Conservation (phyloP, 2,797 vertebrate genomes). For the Macroramphosus scolopax region DNA sequence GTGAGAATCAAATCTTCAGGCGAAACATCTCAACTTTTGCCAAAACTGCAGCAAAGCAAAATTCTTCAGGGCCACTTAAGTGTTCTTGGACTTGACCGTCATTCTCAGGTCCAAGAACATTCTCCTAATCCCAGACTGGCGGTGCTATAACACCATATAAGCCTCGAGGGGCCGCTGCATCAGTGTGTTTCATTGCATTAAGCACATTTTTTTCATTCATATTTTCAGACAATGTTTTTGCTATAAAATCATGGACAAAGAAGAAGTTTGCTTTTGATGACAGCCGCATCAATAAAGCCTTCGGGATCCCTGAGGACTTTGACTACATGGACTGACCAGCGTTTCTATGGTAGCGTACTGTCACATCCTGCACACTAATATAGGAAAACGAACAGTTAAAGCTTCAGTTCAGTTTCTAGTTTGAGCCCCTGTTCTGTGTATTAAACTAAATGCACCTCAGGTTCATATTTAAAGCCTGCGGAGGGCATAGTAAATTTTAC, state of each 20-base stretch:
- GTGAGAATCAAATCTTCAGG: constrained; percentile 7
- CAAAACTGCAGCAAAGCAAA: background rate
- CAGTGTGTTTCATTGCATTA: background rate
- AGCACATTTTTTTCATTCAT: constrained; percentile 8
- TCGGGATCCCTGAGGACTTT: constrained; percentile 97
- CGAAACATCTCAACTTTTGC: constrained; percentile 13
- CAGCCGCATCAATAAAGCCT: constrained; percentile 89
- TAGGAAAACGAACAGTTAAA: background rate
- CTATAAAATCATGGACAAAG: constrained; percentile 98
- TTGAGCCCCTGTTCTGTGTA: constrained; percentile 17
- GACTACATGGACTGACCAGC: constrained; percentile 90
- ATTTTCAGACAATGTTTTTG: constrained; percentile 90
- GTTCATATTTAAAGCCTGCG: background rate
- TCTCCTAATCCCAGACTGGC: constrained; percentile 6
- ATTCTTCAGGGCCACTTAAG: background rate
- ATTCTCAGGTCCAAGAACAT: constrained; percentile 5
- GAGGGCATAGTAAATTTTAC: constrained; percentile 4
- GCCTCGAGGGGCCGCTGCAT: background rate
- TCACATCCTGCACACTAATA: background rate
- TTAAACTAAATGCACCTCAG: constrained; percentile 14
- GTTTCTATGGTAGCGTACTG: background rate
- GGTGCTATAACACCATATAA: constrained; percentile 1
- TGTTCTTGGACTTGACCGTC: constrained; percentile 6
- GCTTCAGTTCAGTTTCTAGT: constrained; percentile 7
- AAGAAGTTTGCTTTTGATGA: constrained; percentile 94